These are phyloP conservation scores for Cryptocheilus praepositus DNA, from an alignment of 2,888 invertebrate genomes.

Conservation along the genomic window DNA sequence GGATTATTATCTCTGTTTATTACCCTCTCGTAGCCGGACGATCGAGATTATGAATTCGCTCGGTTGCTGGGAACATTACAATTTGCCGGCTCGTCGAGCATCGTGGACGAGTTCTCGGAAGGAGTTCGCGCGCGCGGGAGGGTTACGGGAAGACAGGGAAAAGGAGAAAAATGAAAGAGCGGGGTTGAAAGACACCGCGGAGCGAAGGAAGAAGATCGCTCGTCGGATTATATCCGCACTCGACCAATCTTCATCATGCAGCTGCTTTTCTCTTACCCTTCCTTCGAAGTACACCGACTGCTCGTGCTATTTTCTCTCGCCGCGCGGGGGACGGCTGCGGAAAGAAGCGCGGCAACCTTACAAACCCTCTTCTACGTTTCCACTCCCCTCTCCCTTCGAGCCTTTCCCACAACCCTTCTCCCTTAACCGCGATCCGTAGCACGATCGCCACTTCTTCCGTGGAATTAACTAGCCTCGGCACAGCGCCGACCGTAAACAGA, in stretches of 20 bases:
- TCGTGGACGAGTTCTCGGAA: slow-evolving; percentile 1
- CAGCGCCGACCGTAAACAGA: slow-evolving; percentile 47
- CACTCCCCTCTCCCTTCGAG: no score
- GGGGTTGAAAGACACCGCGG: slow-evolving; percentile 6
- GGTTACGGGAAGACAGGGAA: neutral
- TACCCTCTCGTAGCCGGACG: slow-evolving; percentile 22
- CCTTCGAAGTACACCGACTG: neutral
- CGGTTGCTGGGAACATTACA: slow-evolving; percentile 44
- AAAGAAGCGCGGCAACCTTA: no score
- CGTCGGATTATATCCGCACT: slow-evolving; percentile 48
- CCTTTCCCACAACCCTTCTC: slow-evolving; percentile 10
- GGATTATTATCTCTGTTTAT: slow-evolving; percentile 43
- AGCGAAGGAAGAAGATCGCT: slow-evolving; percentile 26
- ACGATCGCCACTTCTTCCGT: slow-evolving; percentile 18
- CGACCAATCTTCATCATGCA: slow-evolving; percentile 56
- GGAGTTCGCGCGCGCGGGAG: slow-evolving; percentile 28
- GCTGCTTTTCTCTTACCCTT: slow-evolving; percentile 50
- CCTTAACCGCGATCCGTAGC: slow-evolving; percentile 25
- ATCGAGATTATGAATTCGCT: slow-evolving; percentile 51
- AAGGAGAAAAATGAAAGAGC: slow-evolving; percentile 5
- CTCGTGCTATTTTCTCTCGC: no score
- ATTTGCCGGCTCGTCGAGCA: slow-evolving; percentile 36
- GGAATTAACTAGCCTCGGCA: slow-evolving; percentile 49
- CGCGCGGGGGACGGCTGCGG: no score
- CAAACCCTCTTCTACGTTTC: slow-evolving; percentile 20